Percentiles rank a stretch among this genome's conserved stretches.
Evolutionary conservation across 2,797 vertebrate species (phyloP).

Genomic region (Tiaroga cobitis): DNA sequence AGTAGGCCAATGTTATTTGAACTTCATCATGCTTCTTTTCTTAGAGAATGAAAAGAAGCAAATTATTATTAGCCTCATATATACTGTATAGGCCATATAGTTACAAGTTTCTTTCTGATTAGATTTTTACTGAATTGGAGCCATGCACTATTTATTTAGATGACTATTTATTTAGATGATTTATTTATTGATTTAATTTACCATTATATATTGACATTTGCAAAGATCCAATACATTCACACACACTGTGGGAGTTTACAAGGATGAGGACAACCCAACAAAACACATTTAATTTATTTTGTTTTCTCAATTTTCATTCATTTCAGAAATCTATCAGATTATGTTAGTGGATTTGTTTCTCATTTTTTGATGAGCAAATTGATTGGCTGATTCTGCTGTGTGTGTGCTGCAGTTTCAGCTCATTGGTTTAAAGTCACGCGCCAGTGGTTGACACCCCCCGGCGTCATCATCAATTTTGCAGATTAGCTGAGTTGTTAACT

Average conservation of each 20-base stretch:
- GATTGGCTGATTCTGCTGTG: constrained; percentile 24
- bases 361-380: constrained; percentile 12
- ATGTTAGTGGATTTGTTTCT: neutral
- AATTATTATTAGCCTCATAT: no score
- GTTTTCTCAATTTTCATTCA: neutral
- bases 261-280: neutral
- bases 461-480: constrained; percentile 9
- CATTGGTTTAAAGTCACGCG: constrained; percentile 3
- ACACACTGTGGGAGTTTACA: neutral
- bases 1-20: no score
- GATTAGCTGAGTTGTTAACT: constrained; percentile 20
- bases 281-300: neutral
- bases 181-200: neutral
- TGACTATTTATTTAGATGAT: neutral
- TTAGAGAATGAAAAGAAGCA: no score
- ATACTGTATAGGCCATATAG: no score
- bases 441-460: constrained; percentile 7
- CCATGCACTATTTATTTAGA: neutral
- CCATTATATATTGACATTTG: neutral
- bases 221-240: neutral
- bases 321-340: constrained; percentile 18
- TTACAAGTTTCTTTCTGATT: neutral
- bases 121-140: neutral
- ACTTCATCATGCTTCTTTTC: no score
- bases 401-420: constrained; percentile 20